These are phyloP conservation scores for Australoheros scitulus DNA, from an alignment of 2,113 vertebrate species.

Conservation along the genomic window DNA sequence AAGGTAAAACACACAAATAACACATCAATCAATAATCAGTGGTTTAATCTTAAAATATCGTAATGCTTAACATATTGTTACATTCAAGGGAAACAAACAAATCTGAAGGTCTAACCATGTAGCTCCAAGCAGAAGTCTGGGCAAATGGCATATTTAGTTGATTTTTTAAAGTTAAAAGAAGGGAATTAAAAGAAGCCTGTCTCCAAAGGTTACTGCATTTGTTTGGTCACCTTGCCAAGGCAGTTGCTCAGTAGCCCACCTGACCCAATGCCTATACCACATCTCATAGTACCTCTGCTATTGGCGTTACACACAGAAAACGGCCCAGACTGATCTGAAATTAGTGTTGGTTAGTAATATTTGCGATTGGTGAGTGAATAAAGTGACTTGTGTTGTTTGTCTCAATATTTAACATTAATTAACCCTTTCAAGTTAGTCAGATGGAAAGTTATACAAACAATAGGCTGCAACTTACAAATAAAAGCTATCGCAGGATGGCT, in stretches of 20 bases:
- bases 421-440: not conserved
- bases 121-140: not conserved
- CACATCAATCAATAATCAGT: not conserved
- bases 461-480: not conserved
- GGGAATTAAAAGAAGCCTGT: not conserved
- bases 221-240: not conserved
- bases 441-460: not conserved
- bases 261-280: not conserved
- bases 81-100: not conserved
- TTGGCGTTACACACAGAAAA: not conserved
- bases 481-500: not conserved
- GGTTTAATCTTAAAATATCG: not conserved
- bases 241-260: not conserved
- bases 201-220: not conserved
- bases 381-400: not conserved
- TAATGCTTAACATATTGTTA: not conserved
- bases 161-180: not conserved
- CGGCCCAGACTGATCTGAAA: not conserved
- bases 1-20: too few species aligned
- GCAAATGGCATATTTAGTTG: not conserved
- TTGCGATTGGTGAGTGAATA: not conserved
- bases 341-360: too few species aligned
- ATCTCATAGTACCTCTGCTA: rapidly evolving
- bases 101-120: not conserved
- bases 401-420: not conserved